phyloP scores from a whole-genome alignment of 2,797 vertebrate genomes.

The Sciurus carolinensis region DNA sequence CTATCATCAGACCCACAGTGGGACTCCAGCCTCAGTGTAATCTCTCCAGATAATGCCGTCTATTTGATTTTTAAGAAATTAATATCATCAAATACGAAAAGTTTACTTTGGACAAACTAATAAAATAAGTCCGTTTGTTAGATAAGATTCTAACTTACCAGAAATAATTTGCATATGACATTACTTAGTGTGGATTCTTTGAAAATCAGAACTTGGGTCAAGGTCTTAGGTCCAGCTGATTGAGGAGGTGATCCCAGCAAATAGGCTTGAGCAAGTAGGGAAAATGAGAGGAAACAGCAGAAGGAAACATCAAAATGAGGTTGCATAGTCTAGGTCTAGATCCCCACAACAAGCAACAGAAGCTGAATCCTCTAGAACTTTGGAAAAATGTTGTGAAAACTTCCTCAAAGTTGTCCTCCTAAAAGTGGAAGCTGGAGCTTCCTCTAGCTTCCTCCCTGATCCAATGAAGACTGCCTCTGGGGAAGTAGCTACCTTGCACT shows the following conservation, averaged over 20 bases:
- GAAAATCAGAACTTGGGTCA: not conserved
- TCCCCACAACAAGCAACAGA: not conserved
- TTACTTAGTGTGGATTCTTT: conserved; percentile 24
- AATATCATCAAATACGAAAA: conserved; percentile 36
- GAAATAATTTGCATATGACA: conserved; percentile 32
- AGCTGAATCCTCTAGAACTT: not conserved
- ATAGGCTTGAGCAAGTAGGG: not conserved
- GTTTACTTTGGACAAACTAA: conserved; percentile 32
- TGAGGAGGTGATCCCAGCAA: not conserved
- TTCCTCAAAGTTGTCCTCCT: not conserved
- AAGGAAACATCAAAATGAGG: not conserved
- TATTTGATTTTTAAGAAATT: conserved; percentile 47
- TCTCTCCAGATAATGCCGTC: not conserved
- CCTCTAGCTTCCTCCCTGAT: not conserved
- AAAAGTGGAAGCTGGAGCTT: not conserved
- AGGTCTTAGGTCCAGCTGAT: not conserved
- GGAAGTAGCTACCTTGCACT: not conserved
- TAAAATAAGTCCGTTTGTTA: conserved; percentile 15
- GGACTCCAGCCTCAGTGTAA: not conserved
- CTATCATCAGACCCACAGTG: conserved; percentile 32
- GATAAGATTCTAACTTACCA: not conserved
- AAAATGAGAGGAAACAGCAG: not conserved
- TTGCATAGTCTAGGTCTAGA: not conserved
- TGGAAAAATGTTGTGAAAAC: not conserved
- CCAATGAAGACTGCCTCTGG: not conserved